Percentiles rank a stretch among this genome's conserved stretches.
Conservation (phyloP, 2,888 invertebrate species). For the Euplexia lucipara region DNA sequence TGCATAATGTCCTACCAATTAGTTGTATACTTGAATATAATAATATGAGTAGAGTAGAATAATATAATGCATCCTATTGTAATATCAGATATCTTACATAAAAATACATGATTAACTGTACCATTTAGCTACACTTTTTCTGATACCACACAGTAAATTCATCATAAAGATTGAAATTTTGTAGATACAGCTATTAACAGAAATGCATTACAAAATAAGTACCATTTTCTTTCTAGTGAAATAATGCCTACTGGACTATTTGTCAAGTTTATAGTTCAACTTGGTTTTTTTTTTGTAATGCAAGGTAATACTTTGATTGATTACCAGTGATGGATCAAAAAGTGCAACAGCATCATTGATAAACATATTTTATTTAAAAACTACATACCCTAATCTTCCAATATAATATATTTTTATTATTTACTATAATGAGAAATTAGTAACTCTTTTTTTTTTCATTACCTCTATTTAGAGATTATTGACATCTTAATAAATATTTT, state of each 20-base stretch:
- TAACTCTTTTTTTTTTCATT: not conserved
- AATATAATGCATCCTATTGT: constrained; percentile 2
- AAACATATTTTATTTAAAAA: not conserved
- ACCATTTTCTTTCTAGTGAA: not conserved
- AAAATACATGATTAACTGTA: constrained; percentile 24
- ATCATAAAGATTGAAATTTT: constrained; percentile 1
- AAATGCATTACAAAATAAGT: not conserved
- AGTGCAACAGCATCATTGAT: constrained; percentile 6
- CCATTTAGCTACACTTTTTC: constrained; percentile 6
- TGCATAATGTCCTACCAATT: constrained; percentile 33
- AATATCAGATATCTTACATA: constrained; percentile 36
- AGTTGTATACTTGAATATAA: constrained; percentile 15
- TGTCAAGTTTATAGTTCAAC: not conserved
- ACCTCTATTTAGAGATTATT: not conserved
- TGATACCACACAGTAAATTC: constrained; percentile 6
- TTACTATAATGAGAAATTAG: constrained; percentile 14
- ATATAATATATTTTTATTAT: too few relatives aligned
- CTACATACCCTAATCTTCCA: not conserved
- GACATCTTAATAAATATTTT: constrained; percentile 3
- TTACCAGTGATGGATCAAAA: too few relatives aligned
- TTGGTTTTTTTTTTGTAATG: not conserved
- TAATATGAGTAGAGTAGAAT: not conserved
- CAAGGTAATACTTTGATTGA: not conserved
- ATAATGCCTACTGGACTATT: not conserved
- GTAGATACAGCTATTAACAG: constrained; percentile 11